These are phyloP conservation scores for Labia minor DNA, from an alignment of 2,888 invertebrate genomes.

Conservation along the genomic window DNA sequence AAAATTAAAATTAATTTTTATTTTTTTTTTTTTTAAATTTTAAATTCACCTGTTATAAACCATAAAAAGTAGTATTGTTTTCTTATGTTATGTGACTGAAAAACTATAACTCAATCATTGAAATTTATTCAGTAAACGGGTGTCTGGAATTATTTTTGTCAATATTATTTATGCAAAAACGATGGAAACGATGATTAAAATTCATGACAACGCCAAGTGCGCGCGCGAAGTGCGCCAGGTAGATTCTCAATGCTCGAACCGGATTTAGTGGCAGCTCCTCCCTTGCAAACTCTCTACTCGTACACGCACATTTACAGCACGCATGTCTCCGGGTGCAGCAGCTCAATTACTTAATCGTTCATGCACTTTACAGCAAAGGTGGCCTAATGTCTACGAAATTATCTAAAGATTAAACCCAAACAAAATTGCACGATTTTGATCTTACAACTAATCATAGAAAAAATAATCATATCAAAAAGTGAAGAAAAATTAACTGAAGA, in stretches of 20 bases:
- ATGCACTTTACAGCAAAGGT: no score
- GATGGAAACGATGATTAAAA: neutral
- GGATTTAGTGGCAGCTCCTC: neutral
- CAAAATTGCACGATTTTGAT: no score
- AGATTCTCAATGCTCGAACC: neutral
- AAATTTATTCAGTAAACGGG: neutral
- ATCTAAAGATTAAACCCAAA: no score
- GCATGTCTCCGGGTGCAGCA: no score
- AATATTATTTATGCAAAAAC: neutral
- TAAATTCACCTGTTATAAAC: neutral
- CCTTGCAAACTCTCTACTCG: no score
- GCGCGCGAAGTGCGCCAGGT: neutral
- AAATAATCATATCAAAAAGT: no score
- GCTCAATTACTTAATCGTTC: no score
- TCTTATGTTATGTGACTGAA: neutral
- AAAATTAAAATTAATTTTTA: neutral
- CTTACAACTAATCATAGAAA: no score
- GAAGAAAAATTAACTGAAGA: no score
- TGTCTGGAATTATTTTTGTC: neutral
- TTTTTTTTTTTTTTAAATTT: neutral
- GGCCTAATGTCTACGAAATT: no score
- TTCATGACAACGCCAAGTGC: neutral
- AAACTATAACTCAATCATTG: neutral
- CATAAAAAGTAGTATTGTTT: neutral
- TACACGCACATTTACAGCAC: no score